Evolutionary conservation across 2,797 vertebrate genomes (phyloP), one percentile per base, ranked within the genome.

Genomic region (Poecile montanus): DNA sequence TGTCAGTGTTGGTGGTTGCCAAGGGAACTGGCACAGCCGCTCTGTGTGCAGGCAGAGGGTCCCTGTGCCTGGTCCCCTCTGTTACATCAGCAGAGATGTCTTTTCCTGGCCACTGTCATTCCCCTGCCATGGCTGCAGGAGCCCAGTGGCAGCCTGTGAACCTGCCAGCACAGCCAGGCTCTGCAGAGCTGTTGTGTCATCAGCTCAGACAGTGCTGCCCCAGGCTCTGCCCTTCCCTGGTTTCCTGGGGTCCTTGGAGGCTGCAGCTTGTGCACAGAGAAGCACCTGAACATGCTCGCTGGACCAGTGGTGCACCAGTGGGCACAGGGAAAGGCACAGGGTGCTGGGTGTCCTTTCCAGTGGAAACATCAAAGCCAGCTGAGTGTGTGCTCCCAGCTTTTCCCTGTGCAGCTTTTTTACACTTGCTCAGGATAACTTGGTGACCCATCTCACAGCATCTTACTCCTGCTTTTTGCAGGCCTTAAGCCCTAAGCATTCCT

Each of bases 11-110:
- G 51, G 23, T 3, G 8, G 96, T 97, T 97, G 95, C 95, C 91
- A 94, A 93, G 94, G 96, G 92, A 97, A 97, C 97, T 29, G 68
- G 65, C 83, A 85, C 75, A 71, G 96, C 96, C 16, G 0, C 80
- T 89, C 92, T 65, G 29, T 40, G 30, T 36, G 65, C 68, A 74
- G 47, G 71, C 25, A 12, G 51, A 86, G 88, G 77, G 80, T 83
- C 75, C 67, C 48, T 27, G 54, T 27, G 76, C 76, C 67, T 68
- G 58, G 36, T 36, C 78, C 16, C 2, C 29, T 56, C 84, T 22
- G 19, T 85, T 61, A 34, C 74, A 61, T 93, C 63, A 91, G 57
- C 70, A 60, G 86, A 74, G 44, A 36, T 78, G 72, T 30, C 72
- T 82, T 51, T 65, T 63, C 57, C 56, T 81, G 62, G 85, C 76